Evolutionary conservation across 2,113 vertebrate species (phyloP).

Genomic region (Phylloscopus trochilus): DNA sequence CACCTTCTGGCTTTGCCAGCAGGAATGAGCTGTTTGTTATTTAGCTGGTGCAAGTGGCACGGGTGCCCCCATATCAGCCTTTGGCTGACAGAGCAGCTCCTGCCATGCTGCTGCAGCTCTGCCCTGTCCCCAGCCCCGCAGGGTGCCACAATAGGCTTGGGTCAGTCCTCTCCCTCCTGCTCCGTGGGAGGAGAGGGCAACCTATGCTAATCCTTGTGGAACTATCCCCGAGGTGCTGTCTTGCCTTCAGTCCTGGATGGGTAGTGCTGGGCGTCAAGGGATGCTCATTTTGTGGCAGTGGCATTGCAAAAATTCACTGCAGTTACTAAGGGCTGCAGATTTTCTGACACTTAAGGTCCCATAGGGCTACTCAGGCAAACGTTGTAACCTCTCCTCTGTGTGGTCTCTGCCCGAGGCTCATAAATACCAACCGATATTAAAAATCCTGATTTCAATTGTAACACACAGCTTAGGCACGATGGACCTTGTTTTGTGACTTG

Average conservation of each 20-base stretch:
- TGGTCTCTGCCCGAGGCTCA: not conserved
- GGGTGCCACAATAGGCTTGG: not conserved
- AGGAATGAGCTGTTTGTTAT: not conserved
- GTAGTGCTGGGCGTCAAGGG: not conserved
- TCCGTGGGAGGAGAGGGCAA: fast-evolving
- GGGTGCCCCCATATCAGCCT: fast-evolving
- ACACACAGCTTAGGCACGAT: not conserved
- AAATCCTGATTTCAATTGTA: not conserved
- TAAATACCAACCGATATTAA: not conserved
- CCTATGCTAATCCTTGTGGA: fast-evolving
- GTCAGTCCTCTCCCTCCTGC: fast-evolving
- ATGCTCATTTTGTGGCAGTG: not conserved
- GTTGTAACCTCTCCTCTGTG: not conserved
- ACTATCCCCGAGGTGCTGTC: fast-evolving
- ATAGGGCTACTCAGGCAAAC: not conserved
- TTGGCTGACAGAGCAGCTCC: not conserved
- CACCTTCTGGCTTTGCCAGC: not conserved
- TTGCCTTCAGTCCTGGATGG: fast-evolving
- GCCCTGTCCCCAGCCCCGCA: not conserved
- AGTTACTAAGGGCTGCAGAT: not conserved
- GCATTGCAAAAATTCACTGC: not conserved
- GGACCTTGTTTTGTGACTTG: not conserved
- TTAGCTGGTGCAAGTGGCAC: not conserved
- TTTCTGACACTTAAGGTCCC: not conserved
- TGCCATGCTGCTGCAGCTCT: not conserved